Percentiles rank a stretch among this genome's conserved stretches.
Conservation (phyloP, 2,797 vertebrate species). For the Remorina albescens region DNA sequence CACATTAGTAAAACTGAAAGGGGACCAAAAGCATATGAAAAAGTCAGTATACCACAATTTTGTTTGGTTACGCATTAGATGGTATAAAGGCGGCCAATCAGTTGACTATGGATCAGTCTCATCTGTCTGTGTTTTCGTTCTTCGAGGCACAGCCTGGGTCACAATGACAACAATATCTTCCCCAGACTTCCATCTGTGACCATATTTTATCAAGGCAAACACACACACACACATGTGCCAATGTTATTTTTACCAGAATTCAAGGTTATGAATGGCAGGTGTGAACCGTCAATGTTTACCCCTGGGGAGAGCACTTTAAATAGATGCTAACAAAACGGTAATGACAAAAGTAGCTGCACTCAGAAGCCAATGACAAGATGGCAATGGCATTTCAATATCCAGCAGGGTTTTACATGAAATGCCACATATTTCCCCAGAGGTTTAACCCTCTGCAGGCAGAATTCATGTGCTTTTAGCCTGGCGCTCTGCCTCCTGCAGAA, state of each 20-base stretch:
- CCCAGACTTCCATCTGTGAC: constrained; percentile 60
- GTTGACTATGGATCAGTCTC: background rate
- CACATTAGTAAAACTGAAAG: background rate
- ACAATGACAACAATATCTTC: constrained; percentile 36
- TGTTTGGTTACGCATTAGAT: background rate
- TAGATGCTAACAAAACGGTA: constrained; percentile 48
- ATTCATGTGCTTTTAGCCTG: background rate
- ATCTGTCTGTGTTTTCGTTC: background rate
- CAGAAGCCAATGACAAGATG: constrained; percentile 12
- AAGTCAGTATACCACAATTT: background rate
- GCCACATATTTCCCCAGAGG: background rate
- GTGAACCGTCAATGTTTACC: constrained; percentile 43
- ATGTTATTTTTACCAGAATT: constrained; percentile 45
- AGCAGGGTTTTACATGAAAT: background rate
- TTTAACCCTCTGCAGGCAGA: constrained; percentile 4
- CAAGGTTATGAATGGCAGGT: constrained; percentile 61
- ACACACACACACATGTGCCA: constrained; percentile 10
- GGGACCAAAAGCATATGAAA: background rate
- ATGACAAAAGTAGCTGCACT: constrained; percentile 14
- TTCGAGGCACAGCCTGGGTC: constrained; percentile 31
- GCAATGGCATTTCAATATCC: background rate
- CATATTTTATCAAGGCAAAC: constrained; percentile 37
- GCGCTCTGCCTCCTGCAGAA: background rate
- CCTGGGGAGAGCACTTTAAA: constrained; percentile 37
- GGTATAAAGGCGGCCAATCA: background rate